A percentile compares a stretch with the other conserved stretches of the same genome.
Conservation (phyloP, 2,888 invertebrate genomes). For the Biston betularia region DNA sequence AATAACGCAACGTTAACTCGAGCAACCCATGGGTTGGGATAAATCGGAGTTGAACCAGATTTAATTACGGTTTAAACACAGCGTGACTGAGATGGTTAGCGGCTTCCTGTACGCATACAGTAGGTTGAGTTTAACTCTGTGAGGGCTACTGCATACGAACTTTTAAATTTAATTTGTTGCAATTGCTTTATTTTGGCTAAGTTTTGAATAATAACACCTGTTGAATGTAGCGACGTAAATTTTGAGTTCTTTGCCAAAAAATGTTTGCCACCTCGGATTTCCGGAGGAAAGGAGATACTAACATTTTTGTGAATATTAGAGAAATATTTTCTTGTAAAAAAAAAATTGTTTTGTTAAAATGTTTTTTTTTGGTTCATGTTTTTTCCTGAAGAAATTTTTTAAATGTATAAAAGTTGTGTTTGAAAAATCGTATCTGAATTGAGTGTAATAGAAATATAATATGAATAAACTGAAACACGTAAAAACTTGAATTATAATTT, state of each 20-base stretch:
- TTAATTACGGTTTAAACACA: constrained; percentile 77
- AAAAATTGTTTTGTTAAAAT: too few species aligned
- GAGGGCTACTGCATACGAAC: constrained; percentile 14
- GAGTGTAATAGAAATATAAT: too few species aligned
- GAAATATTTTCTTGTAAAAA: too few species aligned
- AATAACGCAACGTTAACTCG: constrained; percentile 29
- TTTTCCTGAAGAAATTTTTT: too few species aligned
- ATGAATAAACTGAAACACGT: too few species aligned
- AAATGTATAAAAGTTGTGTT: too few species aligned
- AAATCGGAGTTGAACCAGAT: constrained; percentile 69
- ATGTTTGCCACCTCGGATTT: background rate
- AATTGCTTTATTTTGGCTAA: background rate
- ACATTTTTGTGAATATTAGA: background rate
- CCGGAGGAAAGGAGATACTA: background rate
- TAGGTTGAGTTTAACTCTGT: constrained; percentile 61
- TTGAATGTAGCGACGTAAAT: background rate
- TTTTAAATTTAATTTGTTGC: background rate
- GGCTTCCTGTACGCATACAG: constrained; percentile 73
- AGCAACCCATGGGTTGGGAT: constrained; percentile 51
- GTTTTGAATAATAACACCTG: background rate
- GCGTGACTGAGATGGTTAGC: constrained; percentile 71
- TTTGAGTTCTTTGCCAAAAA: background rate
- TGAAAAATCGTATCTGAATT: too few species aligned
- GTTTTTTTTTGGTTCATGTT: too few species aligned
- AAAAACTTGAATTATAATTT: too few species aligned